A percentile compares a stretch with the other conserved stretches of the same genome.
phyloP scores from a whole-genome alignment of 2,113 vertebrate genomes.

The Mormoops blainvillei region DNA sequence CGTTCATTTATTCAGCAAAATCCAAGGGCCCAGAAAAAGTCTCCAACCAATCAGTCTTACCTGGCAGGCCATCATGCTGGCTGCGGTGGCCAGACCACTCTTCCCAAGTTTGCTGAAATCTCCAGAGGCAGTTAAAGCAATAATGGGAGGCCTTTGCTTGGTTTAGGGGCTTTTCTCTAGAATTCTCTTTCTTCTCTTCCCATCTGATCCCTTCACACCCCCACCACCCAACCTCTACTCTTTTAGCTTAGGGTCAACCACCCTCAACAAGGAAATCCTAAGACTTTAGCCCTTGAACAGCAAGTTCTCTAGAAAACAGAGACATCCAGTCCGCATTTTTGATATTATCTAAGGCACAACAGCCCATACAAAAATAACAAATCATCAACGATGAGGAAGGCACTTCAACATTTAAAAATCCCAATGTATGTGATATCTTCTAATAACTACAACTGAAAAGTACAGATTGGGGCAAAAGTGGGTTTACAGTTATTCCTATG shows the following conservation, averaged over 20 bases:
- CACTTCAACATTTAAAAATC: constrained; percentile 8
- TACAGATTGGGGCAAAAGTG: not conserved
- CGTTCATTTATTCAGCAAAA: not conserved
- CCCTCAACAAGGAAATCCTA: not conserved
- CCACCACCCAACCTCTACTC: not conserved
- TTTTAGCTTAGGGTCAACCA: not conserved
- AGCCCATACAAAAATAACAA: not conserved
- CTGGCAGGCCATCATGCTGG: constrained; percentile 20
- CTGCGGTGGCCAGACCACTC: not conserved
- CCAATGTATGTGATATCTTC: not conserved
- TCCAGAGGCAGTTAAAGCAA: constrained; percentile 12
- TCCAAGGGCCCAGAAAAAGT: not conserved
- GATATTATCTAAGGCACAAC: not conserved
- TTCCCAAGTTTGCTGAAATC: constrained; percentile 36
- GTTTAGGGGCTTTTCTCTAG: not conserved
- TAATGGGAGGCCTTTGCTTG: not conserved
- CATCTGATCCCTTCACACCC: not conserved
- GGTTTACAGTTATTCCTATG: not conserved
- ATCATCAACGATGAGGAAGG: not conserved
- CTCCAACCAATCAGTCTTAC: not conserved
- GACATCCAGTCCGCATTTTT: not conserved
- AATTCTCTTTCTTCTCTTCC: not conserved
- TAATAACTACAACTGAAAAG: not conserved
- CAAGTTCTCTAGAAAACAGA: not conserved
- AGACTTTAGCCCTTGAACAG: not conserved